Evolutionary conservation across 2,797 vertebrate species (phyloP), one percentile per base, ranked within the genome.

Genomic region (Syndactyla subalaris): DNA sequence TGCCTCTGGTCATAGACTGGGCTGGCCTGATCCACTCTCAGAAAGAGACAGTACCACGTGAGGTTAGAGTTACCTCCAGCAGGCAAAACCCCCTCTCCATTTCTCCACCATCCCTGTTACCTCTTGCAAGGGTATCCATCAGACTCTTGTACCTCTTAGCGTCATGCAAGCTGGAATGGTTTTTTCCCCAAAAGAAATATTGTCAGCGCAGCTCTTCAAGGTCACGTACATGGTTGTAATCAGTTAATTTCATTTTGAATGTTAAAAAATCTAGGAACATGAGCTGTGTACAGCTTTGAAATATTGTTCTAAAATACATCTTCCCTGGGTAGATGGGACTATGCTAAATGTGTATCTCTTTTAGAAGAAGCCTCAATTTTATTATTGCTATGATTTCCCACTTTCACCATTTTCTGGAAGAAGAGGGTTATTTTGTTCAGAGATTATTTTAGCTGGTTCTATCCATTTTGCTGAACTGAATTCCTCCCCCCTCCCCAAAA

Each of bases 391-490:
- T 49, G 48, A 65, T 78, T 77, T 81, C 14, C 10, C n/a, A 80
- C 61, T 85, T 89, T 51, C 74, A 79, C 38, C 17, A 36, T 88
- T 86, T 88, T 77, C 65, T 77, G 32, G 63, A 89, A 70, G 76
- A 80, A 51, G 34, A 59, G 24, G 15, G 18, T 22, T 85, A 63
- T 88, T 92, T 90, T 7, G 2, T 82, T 92, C 59, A 73, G 77
- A 88, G 84, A 65, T 78, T 88, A 76, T 93, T 95, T 94, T 79
- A 83, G 14, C 30, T 86, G 27, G 16, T 54, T 92, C 48, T 75
- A 36, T 67, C n/a, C 14, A n/a, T 83, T 93, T 95, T 89, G 65
- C 65, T 86, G 75, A 87, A 43, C 34, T 51, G 55, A 90, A 62
- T 93, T 75, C 29, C 49, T 52, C 7, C 14, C 14, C 54, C 30